phyloP scores from a whole-genome alignment of 2,888 invertebrate genomes.

The Lasioglossum malachurum region DNA sequence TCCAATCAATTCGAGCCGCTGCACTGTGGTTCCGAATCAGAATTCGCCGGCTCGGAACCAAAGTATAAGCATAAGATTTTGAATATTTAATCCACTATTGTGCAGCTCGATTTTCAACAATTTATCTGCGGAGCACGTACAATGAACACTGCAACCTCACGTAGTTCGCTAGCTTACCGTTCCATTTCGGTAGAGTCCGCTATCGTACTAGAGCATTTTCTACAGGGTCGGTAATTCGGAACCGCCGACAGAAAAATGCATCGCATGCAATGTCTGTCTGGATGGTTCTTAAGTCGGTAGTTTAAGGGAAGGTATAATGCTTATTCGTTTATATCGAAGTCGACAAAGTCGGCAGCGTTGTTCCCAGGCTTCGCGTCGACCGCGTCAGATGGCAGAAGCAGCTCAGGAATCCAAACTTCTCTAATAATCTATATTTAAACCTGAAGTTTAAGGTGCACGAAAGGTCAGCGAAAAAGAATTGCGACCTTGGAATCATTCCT shows the following conservation, averaged over 20 bases:
- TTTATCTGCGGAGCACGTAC: neutral
- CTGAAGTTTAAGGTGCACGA: conserved; percentile 4
- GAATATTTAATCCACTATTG: neutral
- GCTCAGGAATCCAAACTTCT: conserved; percentile 25
- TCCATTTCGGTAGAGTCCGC: no score
- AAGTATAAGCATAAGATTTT: neutral
- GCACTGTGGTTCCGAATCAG: neutral
- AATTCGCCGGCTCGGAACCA: neutral
- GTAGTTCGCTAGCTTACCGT: no score
- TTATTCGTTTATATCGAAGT: conserved; percentile 4
- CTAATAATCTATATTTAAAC: conserved; percentile 50
- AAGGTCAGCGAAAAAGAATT: neutral
- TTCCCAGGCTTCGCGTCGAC: conserved; percentile 52
- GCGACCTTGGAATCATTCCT: neutral
- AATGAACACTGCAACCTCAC: no score
- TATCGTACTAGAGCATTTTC: no score
- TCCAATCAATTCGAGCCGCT: conserved; percentile 46
- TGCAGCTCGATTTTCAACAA: neutral
- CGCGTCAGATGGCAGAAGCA: conserved; percentile 69
- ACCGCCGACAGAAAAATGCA: no score
- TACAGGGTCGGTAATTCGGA: no score
- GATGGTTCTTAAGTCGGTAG: no score
- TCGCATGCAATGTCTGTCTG: no score
- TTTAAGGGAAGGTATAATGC: no score
- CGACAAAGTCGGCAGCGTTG: conserved; percentile 49